Evolutionary conservation across 2,113 vertebrate species (phyloP).

Genomic region (Noctilio leporinus): DNA sequence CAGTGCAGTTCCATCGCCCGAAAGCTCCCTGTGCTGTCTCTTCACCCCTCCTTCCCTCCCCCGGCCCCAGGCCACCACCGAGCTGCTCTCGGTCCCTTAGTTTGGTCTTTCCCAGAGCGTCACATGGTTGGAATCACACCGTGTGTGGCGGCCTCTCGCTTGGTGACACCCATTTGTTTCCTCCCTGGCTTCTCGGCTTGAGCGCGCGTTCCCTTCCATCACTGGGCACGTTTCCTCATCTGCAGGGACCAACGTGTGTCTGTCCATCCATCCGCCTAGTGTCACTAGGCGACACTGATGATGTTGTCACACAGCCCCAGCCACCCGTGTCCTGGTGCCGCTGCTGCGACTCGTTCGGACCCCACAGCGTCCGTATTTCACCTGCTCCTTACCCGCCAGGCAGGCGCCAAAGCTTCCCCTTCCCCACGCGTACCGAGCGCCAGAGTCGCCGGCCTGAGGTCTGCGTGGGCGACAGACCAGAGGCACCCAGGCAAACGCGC

Average conservation of each 20-base stretch:
- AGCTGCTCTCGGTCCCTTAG: rapidly evolving
- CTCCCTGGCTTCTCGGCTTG: not conserved
- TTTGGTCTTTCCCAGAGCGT: not conserved
- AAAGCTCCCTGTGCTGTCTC: rapidly evolving
- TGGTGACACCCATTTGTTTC: rapidly evolving
- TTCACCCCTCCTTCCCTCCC: rapidly evolving
- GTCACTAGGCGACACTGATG: no score
- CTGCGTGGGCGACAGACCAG: no score
- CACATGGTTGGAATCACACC: rapidly evolving
- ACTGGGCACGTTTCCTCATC: rapidly evolving
- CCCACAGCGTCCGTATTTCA: rapidly evolving
- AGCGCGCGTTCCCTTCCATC: not conserved
- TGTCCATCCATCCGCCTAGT: not conserved
- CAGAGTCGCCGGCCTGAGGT: no score
- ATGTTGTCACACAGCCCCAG: rapidly evolving
- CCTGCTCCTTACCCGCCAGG: not conserved
- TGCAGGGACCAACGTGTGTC: not conserved
- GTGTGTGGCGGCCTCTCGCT: rapidly evolving
- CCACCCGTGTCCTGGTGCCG: rapidly evolving
- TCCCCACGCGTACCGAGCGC: rapidly evolving
- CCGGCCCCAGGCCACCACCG: not conserved
- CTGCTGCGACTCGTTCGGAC: rapidly evolving
- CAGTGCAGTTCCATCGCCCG: rapidly evolving
- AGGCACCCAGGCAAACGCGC: rapidly evolving
- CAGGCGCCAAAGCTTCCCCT: rapidly evolving